Evolutionary conservation across 2,888 invertebrate species (phyloP), one percentile per base, ranked within the genome.

Genomic region (Tiphia femorata): DNA sequence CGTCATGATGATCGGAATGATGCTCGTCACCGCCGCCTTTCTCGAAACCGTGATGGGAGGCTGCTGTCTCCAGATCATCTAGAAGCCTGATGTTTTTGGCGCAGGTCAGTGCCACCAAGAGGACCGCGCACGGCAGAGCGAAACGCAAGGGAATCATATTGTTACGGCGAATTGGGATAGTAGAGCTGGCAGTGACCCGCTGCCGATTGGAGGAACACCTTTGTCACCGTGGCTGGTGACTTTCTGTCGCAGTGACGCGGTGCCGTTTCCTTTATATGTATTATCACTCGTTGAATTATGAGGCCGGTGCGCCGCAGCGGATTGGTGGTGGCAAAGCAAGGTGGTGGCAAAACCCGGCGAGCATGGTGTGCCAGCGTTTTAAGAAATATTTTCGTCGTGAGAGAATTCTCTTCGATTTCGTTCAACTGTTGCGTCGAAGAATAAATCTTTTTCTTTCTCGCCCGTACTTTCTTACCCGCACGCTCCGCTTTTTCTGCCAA

Each of bases 11-110:
- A 60, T 89, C 88, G 0, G 88, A 86, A 62, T 91, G 88, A 60
- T 90, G 88, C 64, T 91, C 90, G 61, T 88, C 88, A 0, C 90
- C 90, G 1, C 89, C 89, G 7, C 91, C 91, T 69, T 88, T 87
- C 72, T 88, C 87, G 78, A 85, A 86, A 42, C 87, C 86, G 23
- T 73, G 72, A 20, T 70, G 56, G 2, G 75, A 71, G 40, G 88
- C 89, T 0, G 89, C 88, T 20, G 81, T 79, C 56, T 86, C 87
- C 55, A 87, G 79, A 70, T 89, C 89, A n/a, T 84, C 84, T 40
- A 73, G 64, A 59, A 84, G 86, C 19, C 86, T 86, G 62, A 87
- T 84, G 78, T 88, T 86, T 41, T 89, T 86, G 2, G 73, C 71
- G 12, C 49, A 27, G 14, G 50, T 21, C 23, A 60, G 5, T 41